Percentiles rank a stretch among this genome's conserved stretches.
Evolutionary conservation across 1,140 invertebrate genomes (phyloP).

Genomic region (Grapholita molesta): DNA sequence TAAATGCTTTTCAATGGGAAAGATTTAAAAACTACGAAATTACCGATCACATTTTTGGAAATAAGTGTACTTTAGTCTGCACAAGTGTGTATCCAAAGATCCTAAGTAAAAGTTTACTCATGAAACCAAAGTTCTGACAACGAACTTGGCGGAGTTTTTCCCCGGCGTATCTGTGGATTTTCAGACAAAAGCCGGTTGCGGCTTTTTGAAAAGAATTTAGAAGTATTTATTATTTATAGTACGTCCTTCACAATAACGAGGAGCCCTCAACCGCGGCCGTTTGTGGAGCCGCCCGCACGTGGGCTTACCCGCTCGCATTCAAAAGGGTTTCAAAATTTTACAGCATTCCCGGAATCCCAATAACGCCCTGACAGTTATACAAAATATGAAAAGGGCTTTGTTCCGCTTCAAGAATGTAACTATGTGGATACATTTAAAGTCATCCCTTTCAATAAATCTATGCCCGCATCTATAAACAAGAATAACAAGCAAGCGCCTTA

Average conservation of each 20-base stretch:
- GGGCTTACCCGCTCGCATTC: constrained; percentile 41
- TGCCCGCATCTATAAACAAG: constrained; percentile 17
- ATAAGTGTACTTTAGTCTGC: too few species aligned
- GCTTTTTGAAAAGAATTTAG: constrained; percentile 36
- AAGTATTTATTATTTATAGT: constrained; percentile 54
- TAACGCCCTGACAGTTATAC: constrained; percentile 22
- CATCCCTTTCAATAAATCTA: constrained; percentile 23
- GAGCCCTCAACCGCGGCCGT: constrained; percentile 31
- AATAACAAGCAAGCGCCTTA: constrained; percentile 17
- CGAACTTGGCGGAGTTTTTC: background rate
- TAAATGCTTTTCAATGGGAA: too few species aligned
- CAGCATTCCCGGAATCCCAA: constrained; percentile 39
- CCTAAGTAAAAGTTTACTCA: too few species aligned
- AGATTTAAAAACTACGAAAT: too few species aligned
- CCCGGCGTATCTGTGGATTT: background rate
- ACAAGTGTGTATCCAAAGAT: background rate
- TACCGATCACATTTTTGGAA: too few species aligned
- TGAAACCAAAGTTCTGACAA: background rate
- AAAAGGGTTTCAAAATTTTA: constrained; percentile 52
- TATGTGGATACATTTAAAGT: constrained; percentile 29
- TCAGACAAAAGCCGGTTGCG: constrained; percentile 26
- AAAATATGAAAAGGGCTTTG: constrained; percentile 30
- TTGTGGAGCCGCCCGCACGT: constrained; percentile 48
- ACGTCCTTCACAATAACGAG: constrained; percentile 50
- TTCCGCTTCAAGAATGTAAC: constrained; percentile 20